Conservation (phyloP, 2,888 invertebrate genomes). For the Bombylius discolor region DNA sequence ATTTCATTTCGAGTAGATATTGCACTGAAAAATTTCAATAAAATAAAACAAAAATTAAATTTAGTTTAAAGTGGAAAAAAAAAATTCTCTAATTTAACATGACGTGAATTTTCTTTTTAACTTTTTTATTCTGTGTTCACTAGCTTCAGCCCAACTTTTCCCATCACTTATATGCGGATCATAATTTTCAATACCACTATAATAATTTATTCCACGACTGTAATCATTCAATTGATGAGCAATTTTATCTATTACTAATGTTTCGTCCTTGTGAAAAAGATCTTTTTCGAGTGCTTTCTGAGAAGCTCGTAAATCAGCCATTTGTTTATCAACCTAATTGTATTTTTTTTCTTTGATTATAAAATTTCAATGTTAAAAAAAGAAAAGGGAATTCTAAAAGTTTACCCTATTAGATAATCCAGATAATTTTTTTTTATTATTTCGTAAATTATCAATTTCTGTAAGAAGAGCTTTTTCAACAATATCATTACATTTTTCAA, state of each 20-base stretch:
- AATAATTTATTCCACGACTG: slow-evolving; percentile 69
- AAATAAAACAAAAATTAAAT: background rate
- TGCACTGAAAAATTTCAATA: slow-evolving; percentile 35
- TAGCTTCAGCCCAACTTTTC: slow-evolving; percentile 71
- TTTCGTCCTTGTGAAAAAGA: slow-evolving; percentile 74
- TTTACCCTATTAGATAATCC: slow-evolving; percentile 55
- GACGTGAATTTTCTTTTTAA: slow-evolving; percentile 23
- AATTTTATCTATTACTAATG: slow-evolving; percentile 70
- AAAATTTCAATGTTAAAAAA: too few relatives aligned
- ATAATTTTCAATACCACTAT: slow-evolving; percentile 76
- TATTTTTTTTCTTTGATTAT: too few relatives aligned
- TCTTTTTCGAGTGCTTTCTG: slow-evolving; percentile 84
- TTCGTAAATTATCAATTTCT: slow-evolving; percentile 71
- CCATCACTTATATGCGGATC: slow-evolving; percentile 73
- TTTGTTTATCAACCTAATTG: slow-evolving; percentile 44
- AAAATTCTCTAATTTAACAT: background rate
- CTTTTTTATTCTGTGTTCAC: slow-evolving; percentile 38
- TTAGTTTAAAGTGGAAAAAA: too few relatives aligned
- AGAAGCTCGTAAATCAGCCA: slow-evolving; percentile 62
- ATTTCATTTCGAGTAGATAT: slow-evolving; percentile 71
- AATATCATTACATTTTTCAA: slow-evolving; percentile 82
- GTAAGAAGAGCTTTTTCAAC: slow-evolving; percentile 73
- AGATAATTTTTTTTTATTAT: slow-evolving; percentile 64
- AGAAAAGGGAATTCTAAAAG: background rate
- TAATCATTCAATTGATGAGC: slow-evolving; percentile 76